Conservation (phyloP, 1,140 invertebrate species). For the Ctenoplectra terminalis region DNA sequence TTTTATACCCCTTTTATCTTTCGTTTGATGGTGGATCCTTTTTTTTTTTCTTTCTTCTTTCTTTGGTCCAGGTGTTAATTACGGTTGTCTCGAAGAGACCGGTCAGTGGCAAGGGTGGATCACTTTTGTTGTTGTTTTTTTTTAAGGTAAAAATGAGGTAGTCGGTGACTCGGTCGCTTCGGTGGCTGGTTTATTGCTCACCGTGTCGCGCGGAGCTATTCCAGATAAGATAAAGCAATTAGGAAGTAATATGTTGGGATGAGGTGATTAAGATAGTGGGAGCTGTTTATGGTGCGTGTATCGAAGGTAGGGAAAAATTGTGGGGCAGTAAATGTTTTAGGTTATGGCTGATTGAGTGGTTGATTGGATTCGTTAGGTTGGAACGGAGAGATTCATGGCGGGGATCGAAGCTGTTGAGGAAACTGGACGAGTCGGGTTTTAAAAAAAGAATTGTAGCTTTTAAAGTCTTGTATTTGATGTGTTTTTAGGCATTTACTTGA, state of each 20-base stretch:
- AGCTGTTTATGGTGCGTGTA: slow-evolving; percentile 3
- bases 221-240: slow-evolving; percentile 31
- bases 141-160: no score
- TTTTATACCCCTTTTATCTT: slow-evolving; percentile 57
- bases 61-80: slow-evolving; percentile 19
- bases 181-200: background rate
- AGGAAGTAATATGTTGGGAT: slow-evolving; percentile 1
- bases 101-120: background rate
- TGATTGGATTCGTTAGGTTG: no score
- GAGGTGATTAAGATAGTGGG: slow-evolving; percentile 2
- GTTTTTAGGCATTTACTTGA: no score
- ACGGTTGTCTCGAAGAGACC: background rate
- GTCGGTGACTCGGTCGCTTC: no score
- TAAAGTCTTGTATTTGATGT: no score
- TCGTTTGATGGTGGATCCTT: background rate
- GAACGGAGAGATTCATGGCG: no score
- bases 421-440: no score
- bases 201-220: background rate
- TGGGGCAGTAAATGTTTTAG: background rate
- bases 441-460: no score
- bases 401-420: no score
- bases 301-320: background rate
- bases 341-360: slow-evolving; percentile 1
- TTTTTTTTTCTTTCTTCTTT: no score
- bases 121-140: no score